These are phyloP conservation scores for Gymnarchus niloticus DNA, from an alignment of 2,113 vertebrate genomes.

Conservation along the genomic window DNA sequence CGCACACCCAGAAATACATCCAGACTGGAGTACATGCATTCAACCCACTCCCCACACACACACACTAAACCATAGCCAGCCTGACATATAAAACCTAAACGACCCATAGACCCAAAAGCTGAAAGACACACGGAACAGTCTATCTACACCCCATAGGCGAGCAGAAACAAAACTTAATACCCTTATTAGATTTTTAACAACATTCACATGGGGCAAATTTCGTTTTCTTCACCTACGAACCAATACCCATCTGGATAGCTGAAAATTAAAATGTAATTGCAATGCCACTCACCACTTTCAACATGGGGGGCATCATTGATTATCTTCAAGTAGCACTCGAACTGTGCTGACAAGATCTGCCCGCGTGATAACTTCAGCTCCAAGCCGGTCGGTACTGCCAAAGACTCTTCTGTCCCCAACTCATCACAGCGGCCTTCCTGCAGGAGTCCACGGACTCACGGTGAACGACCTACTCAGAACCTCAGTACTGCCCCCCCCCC, in stretches of 20 bases:
- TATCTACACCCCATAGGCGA: too few relatives aligned
- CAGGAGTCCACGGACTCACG: background rate
- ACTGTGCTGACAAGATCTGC: conserved; percentile 65
- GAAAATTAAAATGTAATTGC: background rate
- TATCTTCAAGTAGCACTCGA: conserved; percentile 70
- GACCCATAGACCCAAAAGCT: background rate
- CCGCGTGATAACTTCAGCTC: conserved; percentile 24
- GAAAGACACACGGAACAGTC: too few relatives aligned
- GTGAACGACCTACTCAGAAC: background rate
- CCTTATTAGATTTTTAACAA: background rate
- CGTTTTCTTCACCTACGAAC: too few relatives aligned
- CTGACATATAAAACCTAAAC: background rate
- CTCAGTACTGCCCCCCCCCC: background rate
- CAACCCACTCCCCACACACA: background rate
- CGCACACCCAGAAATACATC: background rate
- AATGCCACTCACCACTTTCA: conserved; percentile 45
- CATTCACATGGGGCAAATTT: too few relatives aligned
- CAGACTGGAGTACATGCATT: too few relatives aligned
- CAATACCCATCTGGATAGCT: background rate
- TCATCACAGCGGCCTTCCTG: conserved; percentile 50
- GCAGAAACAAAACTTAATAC: too few relatives aligned
- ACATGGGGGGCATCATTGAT: conserved; percentile 49
- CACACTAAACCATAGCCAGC: background rate
- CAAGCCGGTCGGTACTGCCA: conserved; percentile 11
- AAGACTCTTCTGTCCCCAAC: background rate